Conservation (phyloP, 2,113 vertebrate species). For the Thunnus thynnus region DNA sequence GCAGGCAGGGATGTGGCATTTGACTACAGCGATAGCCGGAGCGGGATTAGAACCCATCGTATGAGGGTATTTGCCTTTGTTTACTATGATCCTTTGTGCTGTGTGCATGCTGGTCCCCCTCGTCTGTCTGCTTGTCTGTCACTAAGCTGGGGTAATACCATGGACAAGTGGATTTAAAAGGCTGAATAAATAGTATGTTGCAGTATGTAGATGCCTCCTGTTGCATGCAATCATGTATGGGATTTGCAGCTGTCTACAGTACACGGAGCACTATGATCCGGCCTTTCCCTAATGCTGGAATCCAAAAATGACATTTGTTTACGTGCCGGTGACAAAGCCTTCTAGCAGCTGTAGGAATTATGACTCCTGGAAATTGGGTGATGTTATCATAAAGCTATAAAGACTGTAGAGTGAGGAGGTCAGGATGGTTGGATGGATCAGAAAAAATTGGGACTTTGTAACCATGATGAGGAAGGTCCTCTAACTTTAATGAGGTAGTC, state of each 20-base stretch:
- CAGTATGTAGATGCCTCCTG: constrained; percentile 62
- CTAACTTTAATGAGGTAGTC: too few species aligned
- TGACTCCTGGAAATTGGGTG: not conserved
- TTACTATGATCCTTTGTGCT: constrained; percentile 69
- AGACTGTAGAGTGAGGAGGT: not conserved
- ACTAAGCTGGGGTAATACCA: constrained; percentile 76
- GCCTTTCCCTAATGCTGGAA: not conserved
- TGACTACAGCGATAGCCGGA: constrained; percentile 56
- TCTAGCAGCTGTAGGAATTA: not conserved
- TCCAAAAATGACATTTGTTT: not conserved
- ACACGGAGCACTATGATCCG: not conserved
- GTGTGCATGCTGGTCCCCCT: constrained; percentile 41
- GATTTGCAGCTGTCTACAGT: constrained; percentile 18
- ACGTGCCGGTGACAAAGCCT: too few species aligned
- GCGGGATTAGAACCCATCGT: constrained; percentile 73
- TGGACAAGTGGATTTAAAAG: constrained; percentile 69
- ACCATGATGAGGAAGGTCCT: too few species aligned
- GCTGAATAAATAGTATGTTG: constrained; percentile 70
- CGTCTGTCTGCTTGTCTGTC: constrained; percentile 64
- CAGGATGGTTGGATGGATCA: too few species aligned
- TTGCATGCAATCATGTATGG: constrained; percentile 49
- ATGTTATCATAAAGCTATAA: constrained; percentile 3
- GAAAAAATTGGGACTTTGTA: not conserved
- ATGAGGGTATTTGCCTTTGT: constrained; percentile 69
- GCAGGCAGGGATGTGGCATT: constrained; percentile 58